A percentile compares a stretch with the other conserved stretches of the same genome.
Evolutionary conservation across 2,888 invertebrate species (phyloP).

Genomic region (Apeira syringaria): DNA sequence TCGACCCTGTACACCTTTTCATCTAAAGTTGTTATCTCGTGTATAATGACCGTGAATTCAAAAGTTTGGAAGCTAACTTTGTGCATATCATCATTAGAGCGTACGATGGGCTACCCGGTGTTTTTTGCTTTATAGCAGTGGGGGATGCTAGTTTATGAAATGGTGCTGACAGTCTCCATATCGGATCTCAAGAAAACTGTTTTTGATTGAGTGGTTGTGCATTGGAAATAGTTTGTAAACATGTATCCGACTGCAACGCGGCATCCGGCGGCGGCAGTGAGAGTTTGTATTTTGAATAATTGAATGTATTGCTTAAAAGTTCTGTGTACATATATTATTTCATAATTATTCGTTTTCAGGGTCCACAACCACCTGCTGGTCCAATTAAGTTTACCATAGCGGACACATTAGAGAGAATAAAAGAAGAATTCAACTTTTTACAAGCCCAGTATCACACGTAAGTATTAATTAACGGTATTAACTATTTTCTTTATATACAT

Average conservation of each 20-base stretch:
- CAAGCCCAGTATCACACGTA: constrained; percentile 98
- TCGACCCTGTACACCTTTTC: too few species aligned
- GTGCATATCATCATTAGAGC: constrained; percentile 77
- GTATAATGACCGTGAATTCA: constrained; percentile 73
- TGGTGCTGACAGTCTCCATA: constrained; percentile 62
- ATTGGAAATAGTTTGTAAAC: constrained; percentile 42
- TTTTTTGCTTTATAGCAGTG: constrained; percentile 71
- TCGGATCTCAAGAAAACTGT: constrained; percentile 64
- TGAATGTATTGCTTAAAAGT: not conserved
- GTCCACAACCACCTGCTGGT: constrained; percentile 93
- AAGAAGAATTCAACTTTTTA: constrained; percentile 97
- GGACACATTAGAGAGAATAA: constrained; percentile 96
- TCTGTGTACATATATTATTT: constrained; percentile 5
- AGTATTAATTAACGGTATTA: constrained; percentile 75
- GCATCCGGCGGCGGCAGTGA: constrained; percentile 90
- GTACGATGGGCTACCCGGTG: constrained; percentile 62
- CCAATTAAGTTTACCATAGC: constrained; percentile 96
- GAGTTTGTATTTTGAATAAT: constrained; percentile 75
- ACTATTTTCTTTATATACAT: too few species aligned
- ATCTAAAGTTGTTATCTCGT: constrained; percentile 56
- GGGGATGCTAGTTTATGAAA: constrained; percentile 56
- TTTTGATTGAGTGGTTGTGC: constrained; percentile 56
- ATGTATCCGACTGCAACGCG: constrained; percentile 91
- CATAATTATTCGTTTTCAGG: constrained; percentile 70
- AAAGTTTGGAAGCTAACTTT: constrained; percentile 77